Evolutionary conservation across 2,888 invertebrate genomes (phyloP), one percentile per base, ranked within the genome.

Genomic region (Drosophila atroscutellata): DNA sequence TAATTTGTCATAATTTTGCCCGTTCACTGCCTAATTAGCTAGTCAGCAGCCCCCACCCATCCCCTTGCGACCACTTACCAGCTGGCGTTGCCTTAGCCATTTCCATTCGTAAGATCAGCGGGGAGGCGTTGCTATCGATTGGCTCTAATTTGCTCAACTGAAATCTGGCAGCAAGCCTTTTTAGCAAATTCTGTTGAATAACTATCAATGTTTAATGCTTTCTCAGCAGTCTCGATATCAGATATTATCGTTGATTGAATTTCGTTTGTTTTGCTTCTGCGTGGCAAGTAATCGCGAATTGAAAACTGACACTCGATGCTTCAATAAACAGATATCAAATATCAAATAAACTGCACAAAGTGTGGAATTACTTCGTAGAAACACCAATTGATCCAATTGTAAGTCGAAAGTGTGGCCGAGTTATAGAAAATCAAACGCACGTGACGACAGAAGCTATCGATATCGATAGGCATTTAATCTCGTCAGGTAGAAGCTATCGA

Each of bases 1-100:
- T 87, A 84, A 84, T 89, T 89, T 89, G 90, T 84, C 85, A 84
- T 84, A 72, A 84, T 84, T 89, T 80, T 65, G 72, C 81, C 70
- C 84, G 56, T 65, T 74, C 81, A 63, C 76, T 75, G 67, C 30
- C 87, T 89, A 86, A 83, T 83, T 83, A 86, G 85, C 81, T 74
- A 77, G 80, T 76, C 77, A 77, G 81, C 75, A 69, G 32, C 30
- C 20, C 30, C 26, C 45, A 13, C 4, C 15, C 18, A 26, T 18
- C 1, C 30, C 68, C 4, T 7, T 15, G 18, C 39, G 13, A 13
- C 30, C 20, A 62, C 60, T 57, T 37, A 51, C 77, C 62, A 67
- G 51, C 32, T 42, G 63, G 13, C 50, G 47, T 9, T 42, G 39
- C 20, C 36, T 26, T 3, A 18, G 15, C 59, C 80, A 68, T 59